These are phyloP conservation scores for Pegoplata infirma DNA, from an alignment of 2,888 invertebrate genomes.

Conservation along the genomic window DNA sequence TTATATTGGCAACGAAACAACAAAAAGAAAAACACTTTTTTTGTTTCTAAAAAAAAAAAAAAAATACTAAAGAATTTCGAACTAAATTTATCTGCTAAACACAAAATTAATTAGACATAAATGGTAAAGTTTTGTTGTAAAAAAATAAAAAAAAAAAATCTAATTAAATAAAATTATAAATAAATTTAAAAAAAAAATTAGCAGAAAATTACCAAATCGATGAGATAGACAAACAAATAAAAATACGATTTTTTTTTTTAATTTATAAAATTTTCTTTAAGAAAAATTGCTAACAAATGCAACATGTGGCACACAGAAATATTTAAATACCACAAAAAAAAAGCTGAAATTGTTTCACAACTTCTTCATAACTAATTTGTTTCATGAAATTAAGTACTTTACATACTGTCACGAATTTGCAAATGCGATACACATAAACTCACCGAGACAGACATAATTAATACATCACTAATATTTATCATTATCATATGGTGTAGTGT, in stretches of 20 bases:
- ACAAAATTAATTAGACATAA: slow-evolving; percentile 59
- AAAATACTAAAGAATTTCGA: slow-evolving; percentile 45
- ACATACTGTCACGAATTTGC: slow-evolving; percentile 1
- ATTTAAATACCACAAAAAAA: too few relatives aligned
- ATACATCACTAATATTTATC: slow-evolving; percentile 66
- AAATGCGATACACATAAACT: too few relatives aligned
- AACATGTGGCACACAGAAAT: slow-evolving; percentile 52
- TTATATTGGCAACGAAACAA: slow-evolving; percentile 51
- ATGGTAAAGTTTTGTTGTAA: slow-evolving; percentile 55
- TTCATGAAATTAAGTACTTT: not conserved
- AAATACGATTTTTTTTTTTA: slow-evolving; percentile 6
- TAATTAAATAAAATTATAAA: not conserved
- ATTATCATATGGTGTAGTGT: slow-evolving; percentile 63
- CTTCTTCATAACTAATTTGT: slow-evolving; percentile 37
- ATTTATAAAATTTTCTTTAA: slow-evolving; percentile 12
- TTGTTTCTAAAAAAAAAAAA: too few relatives aligned
- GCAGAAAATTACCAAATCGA: slow-evolving; percentile 42
- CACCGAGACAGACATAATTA: slow-evolving; percentile 59
- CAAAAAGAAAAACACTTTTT: slow-evolving; percentile 9
- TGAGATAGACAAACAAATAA: slow-evolving; percentile 17
- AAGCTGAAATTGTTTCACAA: slow-evolving; percentile 57
- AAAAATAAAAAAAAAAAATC: not conserved
- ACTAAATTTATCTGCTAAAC: slow-evolving; percentile 52
- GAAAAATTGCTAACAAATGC: slow-evolving; percentile 59
- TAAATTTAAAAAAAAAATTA: not conserved